A percentile compares a stretch with the other conserved stretches of the same genome.
Conservation (phyloP, 2,113 vertebrate species). For the Anarrhichthys ocellatus region DNA sequence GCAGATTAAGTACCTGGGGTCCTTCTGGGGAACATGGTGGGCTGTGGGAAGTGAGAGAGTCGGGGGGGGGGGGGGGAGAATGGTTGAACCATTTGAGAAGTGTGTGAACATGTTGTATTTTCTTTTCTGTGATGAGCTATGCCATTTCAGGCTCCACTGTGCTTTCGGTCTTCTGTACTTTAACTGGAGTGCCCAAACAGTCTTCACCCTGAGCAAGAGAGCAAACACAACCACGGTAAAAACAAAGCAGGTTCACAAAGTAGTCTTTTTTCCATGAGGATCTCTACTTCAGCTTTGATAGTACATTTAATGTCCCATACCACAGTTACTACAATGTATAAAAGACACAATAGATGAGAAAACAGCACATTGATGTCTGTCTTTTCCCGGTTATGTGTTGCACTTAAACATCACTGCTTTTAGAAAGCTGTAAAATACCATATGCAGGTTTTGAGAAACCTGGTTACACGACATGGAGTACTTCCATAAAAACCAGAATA, state of each 20-base stretch:
- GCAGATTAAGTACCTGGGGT: not conserved
- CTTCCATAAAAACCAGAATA: too few relatives aligned
- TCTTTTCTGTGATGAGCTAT: slow-evolving; percentile 27
- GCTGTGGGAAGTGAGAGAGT: not conserved
- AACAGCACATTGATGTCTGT: not conserved
- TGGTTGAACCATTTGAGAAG: not conserved
- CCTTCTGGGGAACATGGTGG: not conserved
- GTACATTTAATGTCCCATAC: not conserved
- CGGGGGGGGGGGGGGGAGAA: too few relatives aligned
- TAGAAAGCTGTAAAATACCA: not conserved
- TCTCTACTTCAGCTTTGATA: too few relatives aligned
- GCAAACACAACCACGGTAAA: not conserved
- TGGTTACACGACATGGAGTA: too few relatives aligned
- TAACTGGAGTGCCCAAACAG: slow-evolving; percentile 86
- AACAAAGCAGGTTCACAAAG: not conserved
- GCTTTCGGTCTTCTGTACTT: slow-evolving; percentile 80
- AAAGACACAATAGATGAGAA: not conserved
- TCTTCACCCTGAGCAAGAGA: slow-evolving; percentile 56
- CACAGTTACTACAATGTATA: not conserved
- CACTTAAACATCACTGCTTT: not conserved
- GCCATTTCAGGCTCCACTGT: slow-evolving; percentile 72
- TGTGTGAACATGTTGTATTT: not conserved
- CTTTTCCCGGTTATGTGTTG: not conserved
- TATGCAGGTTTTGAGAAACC: too few relatives aligned
- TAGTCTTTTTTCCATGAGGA: not conserved